Base-by-base conservation (phyloP, 23 tunicate species). In the Halocynthia roretzi region DNA sequence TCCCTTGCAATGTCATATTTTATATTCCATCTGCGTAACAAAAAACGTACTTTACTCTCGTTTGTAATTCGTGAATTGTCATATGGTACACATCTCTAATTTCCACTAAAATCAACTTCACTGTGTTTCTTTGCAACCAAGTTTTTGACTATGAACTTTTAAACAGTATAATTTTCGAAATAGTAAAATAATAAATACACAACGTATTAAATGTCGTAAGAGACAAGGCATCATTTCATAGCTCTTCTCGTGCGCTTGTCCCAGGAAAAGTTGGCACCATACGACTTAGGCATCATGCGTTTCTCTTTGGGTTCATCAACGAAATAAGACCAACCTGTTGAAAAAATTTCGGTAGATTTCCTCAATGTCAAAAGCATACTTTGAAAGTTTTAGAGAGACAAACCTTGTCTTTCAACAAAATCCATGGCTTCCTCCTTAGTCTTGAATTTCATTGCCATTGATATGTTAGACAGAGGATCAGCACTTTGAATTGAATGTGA, bases 201-300 rank as follows among this genome's bases (percentile, higher is more conserved):
- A 31, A 31, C 44, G 44, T 31, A 31, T 0, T 31, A 31, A 31
- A 31, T 31, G 44, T 31, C 44, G 44, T 31, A 4, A 31, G 44
- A 31, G 44, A 31, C 44, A 4, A 31, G 44, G 49, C 10, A 52
- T 86, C 81, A 93, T 80, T 93, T 93, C 94, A 87, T 87, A 7
- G 91, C 89, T 63, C 94, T 67, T 44, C 99, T 65, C 49, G 87
- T 81, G 10, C 99, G 95, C 54, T 94, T 88, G 62, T 94, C 78
- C 99, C 95, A 88, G 6, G 95, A 78, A 77, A 94, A 94, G 80
- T 94, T 94, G 0, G 77, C 82, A 70, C 84, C 95, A 54, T 94
- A 94, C 7, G 87, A 84, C 56, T 88, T 88, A 12, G 94, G 89
- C 53, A 76, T 78, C 91, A 94, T 88, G 67, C 82, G 81, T 58